Conservation (phyloP, 2,113 vertebrate species). For the Chelonoidis abingdonii region DNA sequence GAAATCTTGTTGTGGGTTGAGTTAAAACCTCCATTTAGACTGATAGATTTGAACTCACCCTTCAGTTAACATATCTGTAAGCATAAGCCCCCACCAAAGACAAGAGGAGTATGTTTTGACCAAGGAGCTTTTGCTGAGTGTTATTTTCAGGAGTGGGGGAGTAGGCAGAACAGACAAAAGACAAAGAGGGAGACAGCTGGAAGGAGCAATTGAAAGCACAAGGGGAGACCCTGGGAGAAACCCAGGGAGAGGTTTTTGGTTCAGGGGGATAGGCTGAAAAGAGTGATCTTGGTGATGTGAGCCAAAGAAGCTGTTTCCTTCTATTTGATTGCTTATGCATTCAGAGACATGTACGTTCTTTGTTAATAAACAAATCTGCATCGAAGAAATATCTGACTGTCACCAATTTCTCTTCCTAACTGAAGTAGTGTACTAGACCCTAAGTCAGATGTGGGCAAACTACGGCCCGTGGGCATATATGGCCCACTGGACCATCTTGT, state of each 20-base stretch:
- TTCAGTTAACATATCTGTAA: background rate
- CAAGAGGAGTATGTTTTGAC: background rate
- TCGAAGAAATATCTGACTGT: background rate
- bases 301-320: background rate
- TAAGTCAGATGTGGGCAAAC: background rate
- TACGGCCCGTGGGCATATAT: no score
- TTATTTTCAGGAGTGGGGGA: background rate
- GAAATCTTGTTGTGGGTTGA: background rate
- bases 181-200: background rate
- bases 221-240: background rate
- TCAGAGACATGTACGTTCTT: background rate
- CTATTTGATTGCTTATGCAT: background rate
- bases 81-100: background rate
- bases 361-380: background rate
- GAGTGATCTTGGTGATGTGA: background rate
- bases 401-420: background rate
- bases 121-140: background rate
- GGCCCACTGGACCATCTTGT: no score
- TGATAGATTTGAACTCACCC: background rate
- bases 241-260: background rate
- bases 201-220: background rate
- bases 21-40: background rate
- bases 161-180: background rate
- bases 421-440: background rate
- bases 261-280: background rate